These are phyloP conservation scores for Irena cyanogastra DNA, from an alignment of 2,113 vertebrate genomes.

Conservation along the genomic window DNA sequence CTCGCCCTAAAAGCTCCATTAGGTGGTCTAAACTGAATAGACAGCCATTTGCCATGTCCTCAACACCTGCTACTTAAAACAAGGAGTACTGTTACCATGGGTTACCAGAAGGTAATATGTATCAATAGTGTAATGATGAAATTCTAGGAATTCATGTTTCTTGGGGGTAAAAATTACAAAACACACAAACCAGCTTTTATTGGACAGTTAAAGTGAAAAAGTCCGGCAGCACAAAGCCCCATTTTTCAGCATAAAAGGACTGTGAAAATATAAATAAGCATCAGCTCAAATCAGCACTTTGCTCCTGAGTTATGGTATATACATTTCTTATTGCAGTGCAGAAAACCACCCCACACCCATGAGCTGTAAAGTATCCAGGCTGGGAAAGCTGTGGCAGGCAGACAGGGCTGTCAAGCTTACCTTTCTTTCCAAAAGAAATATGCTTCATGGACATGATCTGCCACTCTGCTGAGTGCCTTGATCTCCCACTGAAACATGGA, in stretches of 20 bases:
- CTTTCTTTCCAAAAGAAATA: not conserved
- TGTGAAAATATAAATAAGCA: not conserved
- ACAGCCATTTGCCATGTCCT: not conserved
- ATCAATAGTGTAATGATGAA: not conserved
- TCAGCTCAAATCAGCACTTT: not conserved
- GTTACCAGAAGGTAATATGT: not conserved
- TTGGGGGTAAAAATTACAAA: not conserved
- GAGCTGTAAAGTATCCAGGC: not conserved
- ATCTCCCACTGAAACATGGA: not conserved
- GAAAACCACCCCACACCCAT: not conserved
- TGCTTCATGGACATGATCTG: not conserved
- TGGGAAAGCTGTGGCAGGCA: not conserved
- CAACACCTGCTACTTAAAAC: not conserved
- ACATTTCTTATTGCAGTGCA: not conserved
- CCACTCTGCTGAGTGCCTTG: not conserved
- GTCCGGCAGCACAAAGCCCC: not conserved
- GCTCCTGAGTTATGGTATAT: not conserved
- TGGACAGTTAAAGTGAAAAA: not conserved
- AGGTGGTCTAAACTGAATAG: not conserved
- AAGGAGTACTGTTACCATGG: not conserved
- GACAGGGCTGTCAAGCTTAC: not conserved
- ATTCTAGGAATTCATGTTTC: not conserved
- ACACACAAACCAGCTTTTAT: not conserved
- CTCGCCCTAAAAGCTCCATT: slow-evolving; percentile 24
- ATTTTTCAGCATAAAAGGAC: not conserved